These are phyloP conservation scores for Cosmia trapezina DNA, from an alignment of 2,888 invertebrate species.

Conservation along the genomic window DNA sequence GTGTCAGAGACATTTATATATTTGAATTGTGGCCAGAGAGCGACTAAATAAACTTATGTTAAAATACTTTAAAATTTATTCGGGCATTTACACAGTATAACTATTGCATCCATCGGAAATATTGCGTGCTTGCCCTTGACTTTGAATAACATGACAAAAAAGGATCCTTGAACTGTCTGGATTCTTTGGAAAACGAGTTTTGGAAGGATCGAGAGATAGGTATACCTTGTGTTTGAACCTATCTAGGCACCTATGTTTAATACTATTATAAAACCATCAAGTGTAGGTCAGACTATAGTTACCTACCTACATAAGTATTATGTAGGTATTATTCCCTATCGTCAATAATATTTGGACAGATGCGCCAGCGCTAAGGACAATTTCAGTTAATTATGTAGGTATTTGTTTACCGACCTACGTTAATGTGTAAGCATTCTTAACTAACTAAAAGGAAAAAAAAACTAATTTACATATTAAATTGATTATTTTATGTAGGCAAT, in stretches of 20 bases:
- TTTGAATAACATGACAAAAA: constrained; percentile 17
- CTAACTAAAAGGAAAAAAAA: constrained; percentile 23
- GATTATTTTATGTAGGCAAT: constrained; percentile 29
- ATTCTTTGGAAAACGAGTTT: constrained; percentile 13
- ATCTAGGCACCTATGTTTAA: background rate
- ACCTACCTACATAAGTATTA: no score
- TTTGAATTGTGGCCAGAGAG: constrained; percentile 64
- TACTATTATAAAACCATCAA: background rate
- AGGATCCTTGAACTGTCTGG: background rate
- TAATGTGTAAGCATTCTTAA: constrained; percentile 14
- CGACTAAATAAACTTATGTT: constrained; percentile 23
- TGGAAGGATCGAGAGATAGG: background rate
- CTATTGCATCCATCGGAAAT: constrained; percentile 1
- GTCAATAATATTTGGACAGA: constrained; percentile 13
- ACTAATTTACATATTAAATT: constrained; percentile 47
- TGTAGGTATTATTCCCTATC: background rate
- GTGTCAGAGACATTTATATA: constrained; percentile 70
- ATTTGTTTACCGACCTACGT: constrained; percentile 9
- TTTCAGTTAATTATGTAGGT: constrained; percentile 1
- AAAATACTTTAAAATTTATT: constrained; percentile 20
- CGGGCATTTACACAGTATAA: constrained; percentile 8
- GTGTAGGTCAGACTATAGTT: no score
- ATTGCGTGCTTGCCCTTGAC: constrained; percentile 20
- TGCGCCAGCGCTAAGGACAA: background rate
- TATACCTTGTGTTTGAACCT: background rate